Conservation (phyloP, 2,888 invertebrate genomes). For the Ophion obscuratus region DNA sequence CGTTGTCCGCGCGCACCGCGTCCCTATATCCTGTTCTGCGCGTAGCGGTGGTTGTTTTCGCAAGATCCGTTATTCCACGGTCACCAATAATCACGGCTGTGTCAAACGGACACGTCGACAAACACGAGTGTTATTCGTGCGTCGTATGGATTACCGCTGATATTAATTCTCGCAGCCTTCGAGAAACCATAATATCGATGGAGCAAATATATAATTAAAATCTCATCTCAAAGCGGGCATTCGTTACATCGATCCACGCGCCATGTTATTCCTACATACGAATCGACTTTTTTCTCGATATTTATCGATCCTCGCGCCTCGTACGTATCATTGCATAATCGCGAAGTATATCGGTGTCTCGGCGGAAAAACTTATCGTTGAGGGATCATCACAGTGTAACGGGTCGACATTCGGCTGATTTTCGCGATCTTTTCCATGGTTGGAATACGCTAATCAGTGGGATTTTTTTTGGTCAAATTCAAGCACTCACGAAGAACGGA, state of each 20-base stretch:
- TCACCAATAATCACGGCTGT: conserved; percentile 13
- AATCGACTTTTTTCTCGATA: not conserved
- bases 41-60: conserved; percentile 4
- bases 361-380: no score
- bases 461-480: no score
- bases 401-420: no score
- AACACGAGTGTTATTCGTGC: conserved; percentile 24
- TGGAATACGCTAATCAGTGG: no score
- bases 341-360: not conserved
- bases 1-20: not conserved
- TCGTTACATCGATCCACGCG: conserved; percentile 1
- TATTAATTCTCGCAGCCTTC: conserved; percentile 46
- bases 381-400: no score
- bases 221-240: conserved; percentile 39
- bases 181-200: conserved; percentile 42
- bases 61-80: conserved; percentile 51
- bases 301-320: conserved; percentile 8
- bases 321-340: no score
- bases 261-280: conserved; percentile 1
- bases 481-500: no score
- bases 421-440: no score
- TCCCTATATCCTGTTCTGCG: conserved; percentile 20
- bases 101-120: conserved; percentile 12
- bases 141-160: conserved; percentile 10
- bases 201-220: conserved; percentile 57